phyloP scores from a whole-genome alignment of 2,113 vertebrate genomes.

The Charadrius vociferus region DNA sequence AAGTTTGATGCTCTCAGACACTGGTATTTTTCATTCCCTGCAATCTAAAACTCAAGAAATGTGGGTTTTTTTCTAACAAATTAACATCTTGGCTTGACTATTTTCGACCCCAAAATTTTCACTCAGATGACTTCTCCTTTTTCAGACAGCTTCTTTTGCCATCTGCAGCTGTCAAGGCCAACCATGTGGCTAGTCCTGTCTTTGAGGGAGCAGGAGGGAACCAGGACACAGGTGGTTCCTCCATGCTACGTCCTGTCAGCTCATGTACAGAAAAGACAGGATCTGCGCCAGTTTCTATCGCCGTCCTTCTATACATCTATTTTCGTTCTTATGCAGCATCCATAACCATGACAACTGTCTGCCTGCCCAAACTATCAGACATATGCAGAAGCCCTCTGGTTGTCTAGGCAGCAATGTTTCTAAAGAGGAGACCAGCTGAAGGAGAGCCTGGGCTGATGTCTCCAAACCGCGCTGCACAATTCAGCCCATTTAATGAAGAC shows the following conservation, averaged over 20 bases:
- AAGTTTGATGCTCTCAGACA: not conserved
- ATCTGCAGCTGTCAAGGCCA: not conserved
- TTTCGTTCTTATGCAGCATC: constrained; percentile 13
- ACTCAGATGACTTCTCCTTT: not conserved
- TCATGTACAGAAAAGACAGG: not conserved
- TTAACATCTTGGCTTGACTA: not conserved
- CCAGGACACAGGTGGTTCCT: constrained; percentile 43
- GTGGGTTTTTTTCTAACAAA: not conserved
- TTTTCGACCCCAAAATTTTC: not conserved
- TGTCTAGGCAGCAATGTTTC: constrained; percentile 28
- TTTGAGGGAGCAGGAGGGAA: not conserved
- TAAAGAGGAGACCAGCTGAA: not conserved
- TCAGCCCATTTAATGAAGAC: not conserved
- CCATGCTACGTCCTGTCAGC: not conserved
- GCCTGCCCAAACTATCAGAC: constrained; percentile 27
- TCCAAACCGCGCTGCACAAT: not conserved
- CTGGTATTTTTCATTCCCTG: not conserved
- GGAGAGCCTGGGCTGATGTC: not conserved
- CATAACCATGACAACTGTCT: constrained; percentile 64
- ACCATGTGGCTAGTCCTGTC: not conserved
- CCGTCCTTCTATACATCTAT: constrained; percentile 42
- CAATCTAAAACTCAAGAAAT: not conserved
- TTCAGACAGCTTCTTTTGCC: constrained; percentile 1
- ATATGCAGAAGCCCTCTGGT: constrained; percentile 36
- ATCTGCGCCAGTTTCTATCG: not conserved